A percentile compares a stretch with the other conserved stretches of the same genome.
phyloP scores from a whole-genome alignment of 2,797 vertebrate genomes.

The Rhinatrema bivittatum region DNA sequence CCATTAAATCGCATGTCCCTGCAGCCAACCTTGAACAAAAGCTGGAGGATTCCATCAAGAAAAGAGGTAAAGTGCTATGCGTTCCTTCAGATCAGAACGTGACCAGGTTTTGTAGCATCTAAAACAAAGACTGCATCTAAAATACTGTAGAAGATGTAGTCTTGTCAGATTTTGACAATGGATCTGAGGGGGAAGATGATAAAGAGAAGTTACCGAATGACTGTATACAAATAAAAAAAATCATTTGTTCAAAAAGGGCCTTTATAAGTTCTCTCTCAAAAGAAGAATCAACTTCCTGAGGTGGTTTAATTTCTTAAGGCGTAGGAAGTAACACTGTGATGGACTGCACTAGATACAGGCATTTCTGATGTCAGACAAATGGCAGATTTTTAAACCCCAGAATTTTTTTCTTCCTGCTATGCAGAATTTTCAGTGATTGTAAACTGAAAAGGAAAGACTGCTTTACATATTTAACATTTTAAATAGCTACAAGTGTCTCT shows the following conservation, averaged over 20 bases:
- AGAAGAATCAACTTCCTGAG: too few species aligned
- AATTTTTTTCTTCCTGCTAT: neutral
- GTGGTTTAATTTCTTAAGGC: too few species aligned
- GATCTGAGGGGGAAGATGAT: neutral
- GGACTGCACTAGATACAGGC: too few species aligned
- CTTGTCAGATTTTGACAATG: neutral
- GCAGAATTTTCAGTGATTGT: too few species aligned
- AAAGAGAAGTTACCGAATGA: neutral
- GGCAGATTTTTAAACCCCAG: too few species aligned
- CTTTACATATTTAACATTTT: too few species aligned
- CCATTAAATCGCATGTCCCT: constrained; percentile 33
- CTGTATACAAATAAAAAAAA: too few species aligned
- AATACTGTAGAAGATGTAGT: rapidly evolving
- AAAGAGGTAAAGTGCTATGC: constrained; percentile 54
- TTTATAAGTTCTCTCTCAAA: neutral
- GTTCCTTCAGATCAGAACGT: constrained; percentile 3
- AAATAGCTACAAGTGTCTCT: too few species aligned
- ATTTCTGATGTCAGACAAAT: too few species aligned
- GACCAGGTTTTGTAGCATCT: constrained; percentile 1
- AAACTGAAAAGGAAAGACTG: too few species aligned
- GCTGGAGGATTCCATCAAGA: constrained; percentile 53
- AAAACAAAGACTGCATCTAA: neutral
- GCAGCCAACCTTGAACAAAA: constrained; percentile 43
- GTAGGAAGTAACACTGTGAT: too few species aligned
- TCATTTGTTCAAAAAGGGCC: neutral